A percentile compares a stretch with the other conserved stretches of the same genome.
Evolutionary conservation across 2,113 vertebrate genomes (phyloP).

Genomic region (Fulica atra): DNA sequence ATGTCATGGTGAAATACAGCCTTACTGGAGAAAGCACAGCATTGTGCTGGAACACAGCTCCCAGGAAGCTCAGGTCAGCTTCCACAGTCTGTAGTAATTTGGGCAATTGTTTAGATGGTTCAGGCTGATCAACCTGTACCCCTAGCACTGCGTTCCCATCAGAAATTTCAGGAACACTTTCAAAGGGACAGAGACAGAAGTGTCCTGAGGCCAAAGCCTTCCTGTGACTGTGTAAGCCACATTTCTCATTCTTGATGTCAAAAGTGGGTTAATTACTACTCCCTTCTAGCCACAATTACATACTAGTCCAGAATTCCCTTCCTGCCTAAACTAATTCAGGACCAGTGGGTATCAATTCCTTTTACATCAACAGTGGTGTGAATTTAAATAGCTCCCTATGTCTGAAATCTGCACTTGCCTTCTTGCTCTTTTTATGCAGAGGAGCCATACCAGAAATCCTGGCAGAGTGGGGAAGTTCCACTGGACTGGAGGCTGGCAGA

Average conservation of each 20-base stretch:
- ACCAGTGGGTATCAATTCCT: not conserved
- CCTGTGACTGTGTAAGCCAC: not conserved
- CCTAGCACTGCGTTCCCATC: not conserved
- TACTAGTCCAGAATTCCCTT: not conserved
- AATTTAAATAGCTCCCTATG: not conserved
- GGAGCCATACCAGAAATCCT: too few species aligned
- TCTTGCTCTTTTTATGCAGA: not conserved
- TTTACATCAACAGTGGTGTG: not conserved
- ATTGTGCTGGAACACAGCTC: not conserved
- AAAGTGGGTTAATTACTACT: not conserved
- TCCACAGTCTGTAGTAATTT: not conserved
- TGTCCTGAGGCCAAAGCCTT: not conserved
- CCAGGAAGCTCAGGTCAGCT: not conserved
- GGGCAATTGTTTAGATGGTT: not conserved
- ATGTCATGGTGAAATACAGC: fast-evolving
- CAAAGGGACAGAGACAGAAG: not conserved
- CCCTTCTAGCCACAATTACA: not conserved
- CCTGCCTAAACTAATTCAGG: not conserved
- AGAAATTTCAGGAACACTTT: not conserved
- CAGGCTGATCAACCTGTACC: not conserved
- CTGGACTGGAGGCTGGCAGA: too few species aligned
- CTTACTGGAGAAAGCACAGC: not conserved
- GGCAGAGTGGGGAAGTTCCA: too few species aligned
- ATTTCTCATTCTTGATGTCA: not conserved
- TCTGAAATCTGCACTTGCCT: not conserved